Evolutionary conservation across 2,888 invertebrate genomes (phyloP).

Genomic region (Tenthredo mesomela): DNA sequence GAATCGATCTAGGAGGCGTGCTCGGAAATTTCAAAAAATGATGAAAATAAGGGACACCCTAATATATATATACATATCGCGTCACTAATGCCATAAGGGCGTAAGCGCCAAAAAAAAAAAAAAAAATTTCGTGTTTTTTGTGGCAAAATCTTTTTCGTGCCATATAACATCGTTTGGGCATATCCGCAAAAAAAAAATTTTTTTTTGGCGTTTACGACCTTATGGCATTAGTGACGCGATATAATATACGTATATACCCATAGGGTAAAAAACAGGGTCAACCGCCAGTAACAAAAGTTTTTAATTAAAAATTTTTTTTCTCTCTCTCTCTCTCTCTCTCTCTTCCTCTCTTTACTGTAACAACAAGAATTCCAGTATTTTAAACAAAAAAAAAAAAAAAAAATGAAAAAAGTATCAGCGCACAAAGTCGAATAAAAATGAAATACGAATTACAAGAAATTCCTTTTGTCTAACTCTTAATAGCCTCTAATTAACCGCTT

Average conservation of each 20-base stretch:
- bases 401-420: background rate
- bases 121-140: no score
- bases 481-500: background rate
- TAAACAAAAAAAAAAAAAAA: background rate
- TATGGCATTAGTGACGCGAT: no score
- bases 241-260: background rate
- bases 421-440: background rate
- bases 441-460: constrained; percentile 1
- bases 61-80: no score
- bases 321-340: background rate
- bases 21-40: no score
- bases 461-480: background rate
- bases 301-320: constrained; percentile 16
- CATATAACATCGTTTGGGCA: no score
- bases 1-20: no score
- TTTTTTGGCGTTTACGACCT: no score
- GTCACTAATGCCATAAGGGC: no score
- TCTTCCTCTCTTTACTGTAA: background rate
- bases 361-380: background rate
- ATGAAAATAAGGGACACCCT: no score
- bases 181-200: no score
- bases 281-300: constrained; percentile 24
- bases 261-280: constrained; percentile 21
- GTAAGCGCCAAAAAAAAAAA: no score
- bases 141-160: no score